Percentiles rank a stretch among this genome's conserved stretches.
These are phyloP conservation scores for Conger conger DNA, from an alignment of 2,113 vertebrate genomes.

Conservation along the genomic window DNA sequence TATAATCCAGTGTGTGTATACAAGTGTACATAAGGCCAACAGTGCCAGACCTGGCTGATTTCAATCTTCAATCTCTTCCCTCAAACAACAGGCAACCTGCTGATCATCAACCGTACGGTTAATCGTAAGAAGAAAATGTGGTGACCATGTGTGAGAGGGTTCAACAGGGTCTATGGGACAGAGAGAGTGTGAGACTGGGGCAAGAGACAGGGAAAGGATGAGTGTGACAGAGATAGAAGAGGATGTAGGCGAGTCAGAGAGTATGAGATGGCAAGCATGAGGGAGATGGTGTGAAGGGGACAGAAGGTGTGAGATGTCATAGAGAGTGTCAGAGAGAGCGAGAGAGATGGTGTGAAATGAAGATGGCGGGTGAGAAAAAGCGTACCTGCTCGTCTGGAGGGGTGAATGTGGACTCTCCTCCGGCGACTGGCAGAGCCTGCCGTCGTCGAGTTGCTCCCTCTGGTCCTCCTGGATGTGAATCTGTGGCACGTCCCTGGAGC, in stretches of 20 bases:
- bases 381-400: constrained; percentile 71
- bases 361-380: background rate
- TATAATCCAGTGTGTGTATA: too few relatives aligned
- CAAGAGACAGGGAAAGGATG: too few relatives aligned
- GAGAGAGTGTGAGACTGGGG: too few relatives aligned
- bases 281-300: constrained; percentile 12
- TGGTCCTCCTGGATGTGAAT: constrained; percentile 94
- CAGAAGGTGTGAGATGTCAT: too few relatives aligned
- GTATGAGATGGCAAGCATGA: too few relatives aligned
- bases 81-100: background rate
- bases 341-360: too few relatives aligned
- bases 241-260: too few relatives aligned
- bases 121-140: background rate
- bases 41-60: too few relatives aligned
- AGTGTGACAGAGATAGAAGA: too few relatives aligned
- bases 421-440: constrained; percentile 31
- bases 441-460: constrained; percentile 67
- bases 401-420: constrained; percentile 55
- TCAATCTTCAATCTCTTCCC: too few relatives aligned
- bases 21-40: too few relatives aligned
- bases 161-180: background rate
- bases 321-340: too few relatives aligned
- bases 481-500: constrained; percentile 84
- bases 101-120: background rate
- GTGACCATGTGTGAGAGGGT: background rate